phyloP scores from a whole-genome alignment of 2,113 vertebrate genomes.

The Malurus alboscapulatus region DNA sequence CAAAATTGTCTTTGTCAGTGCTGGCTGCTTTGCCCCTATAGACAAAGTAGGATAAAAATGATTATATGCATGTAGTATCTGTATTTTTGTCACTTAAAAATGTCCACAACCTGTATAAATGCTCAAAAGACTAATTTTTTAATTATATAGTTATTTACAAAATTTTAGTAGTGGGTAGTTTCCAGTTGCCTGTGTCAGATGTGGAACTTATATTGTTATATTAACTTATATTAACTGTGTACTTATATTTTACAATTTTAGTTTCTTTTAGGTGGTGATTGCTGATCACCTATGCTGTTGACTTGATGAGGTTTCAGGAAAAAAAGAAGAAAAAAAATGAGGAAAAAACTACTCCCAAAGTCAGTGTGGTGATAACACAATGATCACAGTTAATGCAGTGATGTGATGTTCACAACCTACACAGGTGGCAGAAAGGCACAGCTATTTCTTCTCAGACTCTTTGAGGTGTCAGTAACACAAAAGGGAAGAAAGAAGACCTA shows the following conservation, averaged over 20 bases:
- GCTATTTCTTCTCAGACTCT: fast-evolving
- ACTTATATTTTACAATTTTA: fast-evolving
- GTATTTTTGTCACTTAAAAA: background rate
- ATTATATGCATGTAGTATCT: fast-evolving
- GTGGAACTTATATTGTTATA: too few relatives aligned
- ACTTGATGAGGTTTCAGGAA: background rate
- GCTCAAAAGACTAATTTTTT: background rate
- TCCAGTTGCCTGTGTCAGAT: background rate
- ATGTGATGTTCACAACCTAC: fast-evolving
- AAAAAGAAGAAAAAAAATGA: background rate
- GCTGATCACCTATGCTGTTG: background rate
- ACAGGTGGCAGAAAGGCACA: background rate
- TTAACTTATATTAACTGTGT: too few relatives aligned
- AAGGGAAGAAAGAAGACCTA: background rate
- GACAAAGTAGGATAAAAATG: background rate
- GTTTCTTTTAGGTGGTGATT: too few relatives aligned
- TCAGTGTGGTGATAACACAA: fast-evolving
- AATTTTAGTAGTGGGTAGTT: background rate
- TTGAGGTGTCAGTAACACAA: background rate
- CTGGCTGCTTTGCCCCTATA: fast-evolving
- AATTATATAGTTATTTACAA: fast-evolving
- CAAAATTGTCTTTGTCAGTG: background rate
- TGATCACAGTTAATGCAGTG: background rate
- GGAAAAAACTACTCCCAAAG: background rate
- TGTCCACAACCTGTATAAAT: background rate